phyloP scores from a whole-genome alignment of 2,797 vertebrate species.

The Syngnathus rostellatus region DNA sequence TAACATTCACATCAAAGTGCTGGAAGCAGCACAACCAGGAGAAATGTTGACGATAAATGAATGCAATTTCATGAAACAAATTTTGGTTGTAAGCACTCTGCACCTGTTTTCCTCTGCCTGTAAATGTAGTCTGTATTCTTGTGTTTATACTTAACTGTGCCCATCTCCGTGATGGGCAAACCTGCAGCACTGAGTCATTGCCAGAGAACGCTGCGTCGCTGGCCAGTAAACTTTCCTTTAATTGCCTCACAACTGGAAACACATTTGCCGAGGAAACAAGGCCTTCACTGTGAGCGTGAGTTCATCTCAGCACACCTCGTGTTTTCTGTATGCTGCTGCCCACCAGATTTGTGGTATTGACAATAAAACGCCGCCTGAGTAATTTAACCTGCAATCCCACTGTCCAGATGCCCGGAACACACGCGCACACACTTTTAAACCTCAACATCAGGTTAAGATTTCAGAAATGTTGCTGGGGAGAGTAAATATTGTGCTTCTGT shows the following conservation, averaged over 20 bases:
- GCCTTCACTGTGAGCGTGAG: slow-evolving; percentile 59
- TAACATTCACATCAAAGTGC: too few species aligned
- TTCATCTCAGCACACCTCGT: slow-evolving; percentile 66
- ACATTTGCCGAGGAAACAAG: slow-evolving; percentile 64
- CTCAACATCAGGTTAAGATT: slow-evolving; percentile 18
- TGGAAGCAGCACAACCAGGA: too few species aligned
- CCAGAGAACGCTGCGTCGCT: slow-evolving; percentile 42
- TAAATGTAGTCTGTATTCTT: slow-evolving; percentile 9
- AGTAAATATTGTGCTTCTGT: slow-evolving; percentile 49
- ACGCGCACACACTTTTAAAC: slow-evolving; percentile 11
- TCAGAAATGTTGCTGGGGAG: slow-evolving; percentile 32
- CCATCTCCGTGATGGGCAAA: slow-evolving; percentile 50
- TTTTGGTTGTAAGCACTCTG: slow-evolving; percentile 1
- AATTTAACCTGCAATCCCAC: slow-evolving; percentile 43
- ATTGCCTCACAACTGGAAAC: slow-evolving; percentile 68
- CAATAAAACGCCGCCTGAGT: slow-evolving; percentile 55
- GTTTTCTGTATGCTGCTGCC: slow-evolving; percentile 49
- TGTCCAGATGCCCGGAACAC: slow-evolving; percentile 25
- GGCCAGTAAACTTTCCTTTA: slow-evolving; percentile 65
- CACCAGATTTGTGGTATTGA: slow-evolving; percentile 42
- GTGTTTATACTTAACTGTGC: slow-evolving; percentile 24
- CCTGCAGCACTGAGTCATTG: slow-evolving; percentile 53
- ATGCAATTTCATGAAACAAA: neutral
- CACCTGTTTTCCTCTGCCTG: slow-evolving; percentile 12
- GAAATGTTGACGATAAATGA: neutral